Evolutionary conservation across 2,888 invertebrate genomes (phyloP).

Genomic region (Laspeyria flexula): DNA sequence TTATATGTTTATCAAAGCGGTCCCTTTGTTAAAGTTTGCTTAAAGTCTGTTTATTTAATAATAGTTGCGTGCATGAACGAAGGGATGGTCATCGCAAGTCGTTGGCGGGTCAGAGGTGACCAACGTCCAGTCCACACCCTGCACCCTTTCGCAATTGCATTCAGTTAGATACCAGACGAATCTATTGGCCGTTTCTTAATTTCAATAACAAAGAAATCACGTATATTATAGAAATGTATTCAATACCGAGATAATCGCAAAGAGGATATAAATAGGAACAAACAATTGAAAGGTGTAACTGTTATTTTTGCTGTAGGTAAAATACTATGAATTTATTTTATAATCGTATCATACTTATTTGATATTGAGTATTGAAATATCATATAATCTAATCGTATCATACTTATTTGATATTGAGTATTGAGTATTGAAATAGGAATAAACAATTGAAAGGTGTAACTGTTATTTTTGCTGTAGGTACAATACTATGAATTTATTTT

Average conservation of each 20-base stretch:
- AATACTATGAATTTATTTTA: too few relatives aligned
- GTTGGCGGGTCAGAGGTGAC: slow-evolving; percentile 81
- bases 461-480: neutral
- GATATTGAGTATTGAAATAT: too few relatives aligned
- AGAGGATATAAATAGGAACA: neutral
- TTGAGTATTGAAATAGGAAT: neutral
- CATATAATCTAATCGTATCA: too few relatives aligned
- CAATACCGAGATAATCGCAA: slow-evolving; percentile 10
- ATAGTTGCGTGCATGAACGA: neutral
- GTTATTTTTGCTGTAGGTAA: neutral
- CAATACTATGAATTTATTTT: too few relatives aligned
- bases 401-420: too few relatives aligned
- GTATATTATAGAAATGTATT: slow-evolving; percentile 2
- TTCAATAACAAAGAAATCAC: slow-evolving; percentile 39
- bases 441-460: neutral
- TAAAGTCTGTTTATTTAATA: neutral
- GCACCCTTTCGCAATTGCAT: slow-evolving; percentile 74
- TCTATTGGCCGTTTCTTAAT: slow-evolving; percentile 38
- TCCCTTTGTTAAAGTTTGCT: neutral
- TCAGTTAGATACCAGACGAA: slow-evolving; percentile 36
- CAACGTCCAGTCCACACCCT: slow-evolving; percentile 63
- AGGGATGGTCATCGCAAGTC: slow-evolving; percentile 39
- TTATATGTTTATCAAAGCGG: too few relatives aligned
- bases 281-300: neutral
- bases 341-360: too few relatives aligned